Conservation (phyloP, 2,797 vertebrate genomes). For the Ctenosaura bakeri region DNA sequence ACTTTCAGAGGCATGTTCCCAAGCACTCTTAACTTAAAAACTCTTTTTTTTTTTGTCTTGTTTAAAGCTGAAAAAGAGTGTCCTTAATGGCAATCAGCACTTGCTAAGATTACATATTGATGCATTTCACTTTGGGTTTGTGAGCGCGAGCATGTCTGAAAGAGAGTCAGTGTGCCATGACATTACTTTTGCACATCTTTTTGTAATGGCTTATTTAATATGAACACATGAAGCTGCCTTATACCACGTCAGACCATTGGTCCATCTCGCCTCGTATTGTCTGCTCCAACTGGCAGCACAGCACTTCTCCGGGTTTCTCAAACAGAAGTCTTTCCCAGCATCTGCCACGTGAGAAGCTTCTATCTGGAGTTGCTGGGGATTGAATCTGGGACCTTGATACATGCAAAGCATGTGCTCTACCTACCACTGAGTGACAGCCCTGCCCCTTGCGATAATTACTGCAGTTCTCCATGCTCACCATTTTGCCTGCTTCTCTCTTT, state of each 20-base stretch:
- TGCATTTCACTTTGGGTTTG: constrained; percentile 75
- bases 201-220: constrained; percentile 67
- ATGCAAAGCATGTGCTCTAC: constrained; percentile 37
- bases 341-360: constrained; percentile 1
- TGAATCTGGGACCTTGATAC: constrained; percentile 24
- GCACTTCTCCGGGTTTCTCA: not conserved
- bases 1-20: constrained; percentile 83
- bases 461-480: constrained; percentile 37
- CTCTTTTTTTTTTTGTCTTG: constrained; percentile 73
- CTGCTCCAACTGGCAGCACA: constrained; percentile 19
- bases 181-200: constrained; percentile 75
- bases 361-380: not conserved
- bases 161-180: constrained; percentile 68
- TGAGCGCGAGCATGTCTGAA: constrained; percentile 61
- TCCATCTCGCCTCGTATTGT: not conserved
- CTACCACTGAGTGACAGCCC: constrained; percentile 4
- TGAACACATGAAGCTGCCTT: constrained; percentile 47
- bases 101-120: constrained; percentile 73
- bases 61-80: constrained; percentile 79
- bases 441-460: not conserved
- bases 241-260: constrained; percentile 13
- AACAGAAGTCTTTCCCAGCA: constrained; percentile 5
- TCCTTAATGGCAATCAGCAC: constrained; percentile 82
- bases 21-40: constrained; percentile 76
- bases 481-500: constrained; percentile 39